phyloP scores from a whole-genome alignment of 2,888 invertebrate species.

The Tetranychus piercei region DNA sequence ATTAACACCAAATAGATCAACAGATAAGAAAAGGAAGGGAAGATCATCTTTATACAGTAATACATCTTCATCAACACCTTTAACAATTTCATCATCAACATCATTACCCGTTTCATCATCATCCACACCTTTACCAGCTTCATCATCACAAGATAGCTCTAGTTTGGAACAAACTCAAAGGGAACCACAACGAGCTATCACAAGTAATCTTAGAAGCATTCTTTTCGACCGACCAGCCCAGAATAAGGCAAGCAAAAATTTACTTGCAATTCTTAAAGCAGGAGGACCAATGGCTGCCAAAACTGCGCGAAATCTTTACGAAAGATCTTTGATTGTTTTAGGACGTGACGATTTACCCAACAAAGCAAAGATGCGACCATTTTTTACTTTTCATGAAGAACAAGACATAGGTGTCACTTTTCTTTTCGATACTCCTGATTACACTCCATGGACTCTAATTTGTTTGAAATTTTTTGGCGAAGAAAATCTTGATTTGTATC shows the following conservation, averaged over 20 bases:
- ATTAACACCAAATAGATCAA: too few relatives aligned
- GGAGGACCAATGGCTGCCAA: not conserved
- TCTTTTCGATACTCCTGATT: not conserved
- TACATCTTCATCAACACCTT: too few relatives aligned
- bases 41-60: too few relatives aligned
- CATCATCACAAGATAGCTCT: not conserved
- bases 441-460: constrained; percentile 3
- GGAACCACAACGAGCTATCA: not conserved
- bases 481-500: not conserved
- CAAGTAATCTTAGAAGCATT: not conserved
- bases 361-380: not conserved
- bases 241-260: not conserved
- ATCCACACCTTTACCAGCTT: too few relatives aligned
- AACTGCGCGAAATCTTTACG: not conserved
- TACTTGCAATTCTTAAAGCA: not conserved
- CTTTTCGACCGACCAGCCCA: not conserved
- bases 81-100: too few relatives aligned
- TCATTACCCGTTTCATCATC: too few relatives aligned
- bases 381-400: constrained; percentile 5
- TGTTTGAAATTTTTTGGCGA: not conserved
- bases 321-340: not conserved
- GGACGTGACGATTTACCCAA: not conserved
- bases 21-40: too few relatives aligned
- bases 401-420: not conserved
- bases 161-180: not conserved